Conservation (phyloP, 2,888 invertebrate genomes). For the Noctuana brunneofusca region DNA sequence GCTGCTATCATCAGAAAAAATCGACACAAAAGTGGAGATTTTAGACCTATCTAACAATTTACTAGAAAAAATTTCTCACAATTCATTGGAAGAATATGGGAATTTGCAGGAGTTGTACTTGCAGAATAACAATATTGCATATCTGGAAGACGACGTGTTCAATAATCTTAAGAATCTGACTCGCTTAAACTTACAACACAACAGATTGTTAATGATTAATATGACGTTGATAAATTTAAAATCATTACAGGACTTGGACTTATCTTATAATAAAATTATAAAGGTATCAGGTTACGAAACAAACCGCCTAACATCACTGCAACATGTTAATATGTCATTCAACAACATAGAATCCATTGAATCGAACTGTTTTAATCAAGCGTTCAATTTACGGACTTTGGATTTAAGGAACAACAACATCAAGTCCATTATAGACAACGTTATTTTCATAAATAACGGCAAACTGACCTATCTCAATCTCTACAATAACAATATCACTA, state of each 20-base stretch:
- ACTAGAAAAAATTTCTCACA: constrained; percentile 47
- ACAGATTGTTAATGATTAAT: constrained; percentile 55
- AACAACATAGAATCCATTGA: constrained; percentile 60
- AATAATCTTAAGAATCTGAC: constrained; percentile 48
- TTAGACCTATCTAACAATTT: constrained; percentile 63
- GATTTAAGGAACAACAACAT: constrained; percentile 66
- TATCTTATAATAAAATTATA: constrained; percentile 56
- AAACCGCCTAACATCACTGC: constrained; percentile 54
- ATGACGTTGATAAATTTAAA: constrained; percentile 57
- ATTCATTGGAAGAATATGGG: constrained; percentile 47
- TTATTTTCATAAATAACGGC: constrained; percentile 58
- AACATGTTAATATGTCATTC: constrained; percentile 58
- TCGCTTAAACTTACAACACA: constrained; percentile 52
- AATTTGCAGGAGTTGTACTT: constrained; percentile 55
- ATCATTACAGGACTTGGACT: constrained; percentile 52
- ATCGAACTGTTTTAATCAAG: constrained; percentile 59
- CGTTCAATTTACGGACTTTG: constrained; percentile 48
- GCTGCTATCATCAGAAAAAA: constrained; percentile 42
- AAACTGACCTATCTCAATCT: constrained; percentile 57
- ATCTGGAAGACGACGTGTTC: constrained; percentile 55
- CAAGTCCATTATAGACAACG: constrained; percentile 50
- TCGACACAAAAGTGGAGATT: constrained; percentile 42
- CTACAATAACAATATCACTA: constrained; percentile 54
- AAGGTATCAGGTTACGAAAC: constrained; percentile 57
- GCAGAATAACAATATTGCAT: constrained; percentile 53